These are phyloP conservation scores for Caenorhabditis drosophilae DNA, from an alignment of 2,888 invertebrate genomes.

Conservation along the genomic window DNA sequence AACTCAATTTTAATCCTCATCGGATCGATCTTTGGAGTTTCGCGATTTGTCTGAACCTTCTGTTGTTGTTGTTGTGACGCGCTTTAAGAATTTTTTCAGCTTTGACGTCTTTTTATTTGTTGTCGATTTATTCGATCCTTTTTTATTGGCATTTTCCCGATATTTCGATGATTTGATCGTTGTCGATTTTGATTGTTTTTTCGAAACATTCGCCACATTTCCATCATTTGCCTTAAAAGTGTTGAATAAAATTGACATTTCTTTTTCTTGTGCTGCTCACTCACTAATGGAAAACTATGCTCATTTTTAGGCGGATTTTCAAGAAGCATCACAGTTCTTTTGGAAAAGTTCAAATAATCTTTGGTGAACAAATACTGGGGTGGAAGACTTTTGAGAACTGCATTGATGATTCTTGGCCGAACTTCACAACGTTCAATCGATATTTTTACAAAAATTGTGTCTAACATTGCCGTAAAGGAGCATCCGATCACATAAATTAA, in stretches of 20 bases:
- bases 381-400: conserved; percentile 16
- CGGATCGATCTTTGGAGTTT: no score
- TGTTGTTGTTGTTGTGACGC: no score
- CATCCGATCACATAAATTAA: conserved; percentile 18
- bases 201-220: background rate
- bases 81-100: no score
- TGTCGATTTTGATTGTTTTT: conserved; percentile 3
- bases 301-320: conserved; percentile 19
- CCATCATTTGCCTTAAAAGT: no score
- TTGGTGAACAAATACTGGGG: conserved; percentile 15
- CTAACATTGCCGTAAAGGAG: conserved; percentile 20
- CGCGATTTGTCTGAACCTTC: no score
- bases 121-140: background rate
- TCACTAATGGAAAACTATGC: conserved; percentile 13
- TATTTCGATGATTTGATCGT: conserved; percentile 2
- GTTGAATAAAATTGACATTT: background rate
- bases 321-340: conserved; percentile 15
- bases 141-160: conserved; percentile 17
- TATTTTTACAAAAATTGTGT: conserved; percentile 13
- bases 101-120: background rate
- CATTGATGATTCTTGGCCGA: conserved; percentile 16
- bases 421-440: conserved; percentile 19
- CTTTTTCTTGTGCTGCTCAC: no score
- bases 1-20: no score
- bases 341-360: conserved; percentile 10